Percentiles rank a stretch among this genome's conserved stretches.
phyloP scores from a whole-genome alignment of 2,113 vertebrate genomes.

The Sebastes fasciatus region DNA sequence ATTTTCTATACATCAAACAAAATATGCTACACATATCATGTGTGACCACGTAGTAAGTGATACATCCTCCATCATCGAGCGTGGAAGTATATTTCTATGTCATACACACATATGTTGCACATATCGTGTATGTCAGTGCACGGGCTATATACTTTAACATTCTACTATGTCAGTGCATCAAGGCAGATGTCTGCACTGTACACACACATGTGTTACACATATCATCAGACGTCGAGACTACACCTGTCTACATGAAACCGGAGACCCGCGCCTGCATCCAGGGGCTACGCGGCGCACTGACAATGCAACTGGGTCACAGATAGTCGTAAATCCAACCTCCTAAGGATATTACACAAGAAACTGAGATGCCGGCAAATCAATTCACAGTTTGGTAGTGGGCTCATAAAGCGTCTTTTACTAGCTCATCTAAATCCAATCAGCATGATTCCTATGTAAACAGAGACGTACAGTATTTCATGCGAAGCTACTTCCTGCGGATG shows the following conservation, averaged over 20 bases:
- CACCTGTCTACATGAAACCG: conserved; percentile 84
- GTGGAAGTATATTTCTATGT: conserved; percentile 63
- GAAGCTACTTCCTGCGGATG: conserved; percentile 62
- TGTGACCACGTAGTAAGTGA: conserved; percentile 51
- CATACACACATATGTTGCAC: conserved; percentile 71
- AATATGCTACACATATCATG: conserved; percentile 65
- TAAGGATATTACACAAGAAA: conserved; percentile 82
- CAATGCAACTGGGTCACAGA: conserved; percentile 78
- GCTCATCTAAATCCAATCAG: conserved; percentile 78
- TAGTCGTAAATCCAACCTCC: conserved; percentile 81
- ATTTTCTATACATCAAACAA: conserved; percentile 54
- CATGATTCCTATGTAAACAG: conserved; percentile 76
- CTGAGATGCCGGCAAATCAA: conserved; percentile 83
- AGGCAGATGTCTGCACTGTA: conserved; percentile 71
- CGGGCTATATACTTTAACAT: conserved; percentile 63
- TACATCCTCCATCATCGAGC: conserved; percentile 59
- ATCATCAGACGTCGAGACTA: conserved; percentile 73
- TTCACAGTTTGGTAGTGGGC: conserved; percentile 75
- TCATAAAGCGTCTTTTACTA: conserved; percentile 74
- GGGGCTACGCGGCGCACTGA: conserved; percentile 56
- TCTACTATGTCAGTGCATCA: conserved; percentile 71
- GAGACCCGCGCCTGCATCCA: conserved; percentile 68
- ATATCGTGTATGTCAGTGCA: conserved; percentile 60
- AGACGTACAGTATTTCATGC: conserved; percentile 62
- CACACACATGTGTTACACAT: conserved; percentile 78